These are phyloP conservation scores for Stichodactyla mertensii DNA, from an alignment of 64 coral and sea anemone species.

Conservation along the genomic window DNA sequence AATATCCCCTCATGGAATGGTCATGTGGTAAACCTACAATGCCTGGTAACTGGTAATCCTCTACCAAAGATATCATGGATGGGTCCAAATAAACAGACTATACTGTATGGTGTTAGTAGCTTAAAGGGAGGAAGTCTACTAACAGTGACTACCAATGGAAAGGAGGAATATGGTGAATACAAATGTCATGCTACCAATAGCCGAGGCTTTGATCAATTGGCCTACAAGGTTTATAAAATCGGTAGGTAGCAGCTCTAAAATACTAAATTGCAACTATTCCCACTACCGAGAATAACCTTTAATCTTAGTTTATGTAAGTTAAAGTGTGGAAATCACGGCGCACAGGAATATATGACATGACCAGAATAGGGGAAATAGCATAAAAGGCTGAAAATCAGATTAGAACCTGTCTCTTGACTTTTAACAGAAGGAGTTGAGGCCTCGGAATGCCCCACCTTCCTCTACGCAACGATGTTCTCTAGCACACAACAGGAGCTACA, in stretches of 20 bases:
- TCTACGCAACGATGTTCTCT: no score
- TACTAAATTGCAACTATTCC: no score
- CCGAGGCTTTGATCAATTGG: not conserved
- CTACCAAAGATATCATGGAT: constrained; percentile 11
- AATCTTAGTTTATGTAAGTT: no score
- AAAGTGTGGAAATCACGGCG: no score
- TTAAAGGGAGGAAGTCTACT: constrained; percentile 3
- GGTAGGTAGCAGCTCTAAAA: not conserved
- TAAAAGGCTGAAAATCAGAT: no score
- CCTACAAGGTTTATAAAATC: not conserved
- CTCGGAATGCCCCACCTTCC: no score
- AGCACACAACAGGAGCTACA: no score
- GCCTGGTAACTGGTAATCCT: constrained; percentile 24
- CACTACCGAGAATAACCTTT: no score
- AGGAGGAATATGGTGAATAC: constrained; percentile 27
- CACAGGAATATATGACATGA: no score
- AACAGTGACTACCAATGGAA: not conserved
- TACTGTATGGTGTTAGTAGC: not conserved
- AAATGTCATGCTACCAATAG: constrained; percentile 24
- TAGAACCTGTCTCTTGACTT: no score
- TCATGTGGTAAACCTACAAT: constrained; percentile 5
- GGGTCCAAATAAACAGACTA: not conserved
- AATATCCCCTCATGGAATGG: constrained; percentile 6
- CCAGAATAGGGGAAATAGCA: no score
- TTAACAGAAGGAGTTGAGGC: no score